Evolutionary conservation across 53 echinoderm and acorn worm genomes (phyloP).

Genomic region (Henricia sp.): DNA sequence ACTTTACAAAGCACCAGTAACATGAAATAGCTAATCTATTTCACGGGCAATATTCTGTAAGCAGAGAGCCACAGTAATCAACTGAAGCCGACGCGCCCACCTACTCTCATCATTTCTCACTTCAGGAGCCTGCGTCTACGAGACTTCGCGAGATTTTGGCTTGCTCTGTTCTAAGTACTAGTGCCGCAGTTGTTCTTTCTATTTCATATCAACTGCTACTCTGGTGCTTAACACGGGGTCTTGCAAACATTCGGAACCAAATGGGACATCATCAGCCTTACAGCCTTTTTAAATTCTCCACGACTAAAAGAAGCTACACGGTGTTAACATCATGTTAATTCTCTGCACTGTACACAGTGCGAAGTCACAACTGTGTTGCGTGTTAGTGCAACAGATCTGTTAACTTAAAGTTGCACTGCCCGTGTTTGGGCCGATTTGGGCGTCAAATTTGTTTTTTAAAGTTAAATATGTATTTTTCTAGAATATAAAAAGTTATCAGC

Average conservation of each 20-base stretch:
- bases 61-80: background rate
- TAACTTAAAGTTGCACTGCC: too few relatives aligned
- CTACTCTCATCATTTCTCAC: background rate
- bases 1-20: background rate
- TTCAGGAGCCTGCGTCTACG: background rate
- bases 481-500: too few relatives aligned
- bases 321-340: too few relatives aligned
- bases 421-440: too few relatives aligned
- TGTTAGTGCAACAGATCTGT: too few relatives aligned
- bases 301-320: too few relatives aligned
- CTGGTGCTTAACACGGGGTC: slow-evolving; percentile 96
- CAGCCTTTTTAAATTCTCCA: too few relatives aligned
- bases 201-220: slow-evolving; percentile 75
- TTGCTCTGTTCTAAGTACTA: slow-evolving; percentile 98
- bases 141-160: slow-evolving; percentile 33
- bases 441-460: too few relatives aligned
- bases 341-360: too few relatives aligned
- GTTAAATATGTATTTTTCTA: too few relatives aligned
- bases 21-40: background rate
- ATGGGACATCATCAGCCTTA: too few relatives aligned
- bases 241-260: slow-evolving; percentile 44
- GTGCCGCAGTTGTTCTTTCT: slow-evolving; percentile 91
- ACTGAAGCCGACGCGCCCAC: background rate
- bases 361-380: too few relatives aligned
- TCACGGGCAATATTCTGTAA: background rate